Percentiles rank a stretch among this genome's conserved stretches.
Evolutionary conservation across 2,113 vertebrate genomes (phyloP).

Genomic region (Bagarius yarrelli): DNA sequence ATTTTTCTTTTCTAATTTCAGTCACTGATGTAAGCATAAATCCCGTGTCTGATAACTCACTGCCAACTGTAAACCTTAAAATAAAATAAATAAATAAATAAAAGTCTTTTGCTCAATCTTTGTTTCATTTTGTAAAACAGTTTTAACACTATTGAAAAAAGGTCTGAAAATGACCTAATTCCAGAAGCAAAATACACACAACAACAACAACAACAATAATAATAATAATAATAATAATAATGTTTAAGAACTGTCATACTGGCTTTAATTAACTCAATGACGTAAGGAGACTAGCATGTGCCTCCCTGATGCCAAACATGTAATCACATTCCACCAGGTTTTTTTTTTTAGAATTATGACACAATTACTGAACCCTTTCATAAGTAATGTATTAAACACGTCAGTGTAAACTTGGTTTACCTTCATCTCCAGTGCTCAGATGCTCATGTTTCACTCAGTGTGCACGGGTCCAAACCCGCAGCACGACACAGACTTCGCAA

Average conservation of each 20-base stretch:
- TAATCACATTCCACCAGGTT: not conserved
- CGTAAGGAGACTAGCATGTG: not conserved
- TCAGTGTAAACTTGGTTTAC: not conserved
- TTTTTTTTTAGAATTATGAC: not conserved
- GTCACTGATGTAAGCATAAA: not conserved
- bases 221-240: not conserved
- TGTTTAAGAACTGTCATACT: not conserved
- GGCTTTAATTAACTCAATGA: not conserved
- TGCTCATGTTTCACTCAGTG: slow-evolving; percentile 5
- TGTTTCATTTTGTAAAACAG: not conserved
- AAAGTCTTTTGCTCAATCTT: not conserved
- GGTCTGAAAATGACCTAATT: not conserved
- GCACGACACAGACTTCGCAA: not conserved
- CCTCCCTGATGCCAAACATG: not conserved
- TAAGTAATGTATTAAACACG: not conserved
- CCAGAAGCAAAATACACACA: not conserved
- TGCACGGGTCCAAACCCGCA: not conserved
- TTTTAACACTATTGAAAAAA: not conserved
- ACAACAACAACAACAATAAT: too few species aligned
- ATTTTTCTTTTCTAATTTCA: not conserved
- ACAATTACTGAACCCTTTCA: not conserved
- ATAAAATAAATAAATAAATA: not conserved
- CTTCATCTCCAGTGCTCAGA: slow-evolving; percentile 3
- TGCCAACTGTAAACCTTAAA: not conserved
- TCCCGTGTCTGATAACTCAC: not conserved